Conservation (phyloP, 2,797 vertebrate genomes). For the Gadopsis marmoratus region DNA sequence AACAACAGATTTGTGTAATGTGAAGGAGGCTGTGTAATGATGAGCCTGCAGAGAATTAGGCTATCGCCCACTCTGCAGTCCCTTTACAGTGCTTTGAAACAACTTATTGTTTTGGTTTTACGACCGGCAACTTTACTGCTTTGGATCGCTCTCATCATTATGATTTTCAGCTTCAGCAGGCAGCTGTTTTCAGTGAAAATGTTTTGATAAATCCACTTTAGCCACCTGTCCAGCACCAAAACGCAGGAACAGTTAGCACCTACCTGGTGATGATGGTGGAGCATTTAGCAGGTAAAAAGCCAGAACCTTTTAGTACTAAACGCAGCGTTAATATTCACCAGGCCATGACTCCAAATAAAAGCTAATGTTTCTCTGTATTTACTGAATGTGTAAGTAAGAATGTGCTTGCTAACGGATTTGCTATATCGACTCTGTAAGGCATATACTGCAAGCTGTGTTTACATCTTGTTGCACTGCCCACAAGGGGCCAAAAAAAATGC, state of each 20-base stretch:
- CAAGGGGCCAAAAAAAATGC: not conserved
- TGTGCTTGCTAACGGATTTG: not conserved
- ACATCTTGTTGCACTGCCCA: not conserved
- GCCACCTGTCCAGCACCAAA: not conserved
- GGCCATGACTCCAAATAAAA: not conserved
- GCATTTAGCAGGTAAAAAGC: not conserved
- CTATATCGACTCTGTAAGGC: not conserved
- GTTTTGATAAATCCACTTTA: not conserved
- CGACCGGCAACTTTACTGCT: not conserved
- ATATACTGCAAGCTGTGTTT: not conserved
- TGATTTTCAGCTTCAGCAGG: conserved; percentile 4
- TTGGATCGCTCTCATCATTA: not conserved
- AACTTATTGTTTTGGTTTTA: not conserved
- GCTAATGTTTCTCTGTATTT: not conserved
- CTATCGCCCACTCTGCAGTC: not conserved
- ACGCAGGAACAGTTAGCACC: not conserved
- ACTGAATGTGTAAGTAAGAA: not conserved
- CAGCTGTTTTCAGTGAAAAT: not conserved
- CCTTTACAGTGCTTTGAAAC: not conserved
- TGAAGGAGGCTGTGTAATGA: not conserved
- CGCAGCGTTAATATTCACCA: not conserved
- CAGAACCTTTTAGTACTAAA: not conserved
- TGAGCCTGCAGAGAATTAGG: too few species aligned
- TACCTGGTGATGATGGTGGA: not conserved
- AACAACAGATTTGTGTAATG: not conserved